Evolutionary conservation across 2,113 vertebrate species (phyloP).

Genomic region (Scopus umbretta): DNA sequence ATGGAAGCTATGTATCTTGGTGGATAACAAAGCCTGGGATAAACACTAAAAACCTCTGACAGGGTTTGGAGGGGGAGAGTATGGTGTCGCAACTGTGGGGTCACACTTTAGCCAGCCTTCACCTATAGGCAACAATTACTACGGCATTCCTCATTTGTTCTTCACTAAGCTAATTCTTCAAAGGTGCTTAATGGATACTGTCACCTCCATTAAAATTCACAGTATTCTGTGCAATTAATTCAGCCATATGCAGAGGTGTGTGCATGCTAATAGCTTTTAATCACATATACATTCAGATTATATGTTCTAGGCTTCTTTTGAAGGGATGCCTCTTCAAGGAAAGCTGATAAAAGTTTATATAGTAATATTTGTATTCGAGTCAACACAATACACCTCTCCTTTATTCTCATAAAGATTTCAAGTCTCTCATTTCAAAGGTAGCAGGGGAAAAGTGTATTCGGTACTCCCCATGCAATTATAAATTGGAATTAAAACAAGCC

Average conservation of each 20-base stretch:
- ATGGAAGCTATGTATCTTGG: constrained; percentile 79
- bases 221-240: not conserved
- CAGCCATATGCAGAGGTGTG: not conserved
- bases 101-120: constrained; percentile 61
- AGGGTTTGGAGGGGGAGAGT: constrained; percentile 9
- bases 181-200: not conserved
- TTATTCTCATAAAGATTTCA: not conserved
- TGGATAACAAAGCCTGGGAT: constrained; percentile 75
- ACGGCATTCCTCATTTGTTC: not conserved
- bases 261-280: not conserved
- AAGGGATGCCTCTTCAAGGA: not conserved
- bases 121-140: constrained; percentile 52
- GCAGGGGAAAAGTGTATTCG: not conserved
- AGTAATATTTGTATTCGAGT: not conserved
- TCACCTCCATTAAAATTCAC: constrained; percentile 13
- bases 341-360: not conserved
- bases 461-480: not conserved
- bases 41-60: constrained; percentile 69
- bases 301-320: not conserved
- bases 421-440: not conserved
- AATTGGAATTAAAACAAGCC: not conserved
- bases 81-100: constrained; percentile 31
- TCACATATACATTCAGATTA: not conserved
- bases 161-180: not conserved
- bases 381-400: not conserved